Base-by-base conservation (phyloP, 2,888 invertebrate genomes). In the Andrena flavipes region DNA sequence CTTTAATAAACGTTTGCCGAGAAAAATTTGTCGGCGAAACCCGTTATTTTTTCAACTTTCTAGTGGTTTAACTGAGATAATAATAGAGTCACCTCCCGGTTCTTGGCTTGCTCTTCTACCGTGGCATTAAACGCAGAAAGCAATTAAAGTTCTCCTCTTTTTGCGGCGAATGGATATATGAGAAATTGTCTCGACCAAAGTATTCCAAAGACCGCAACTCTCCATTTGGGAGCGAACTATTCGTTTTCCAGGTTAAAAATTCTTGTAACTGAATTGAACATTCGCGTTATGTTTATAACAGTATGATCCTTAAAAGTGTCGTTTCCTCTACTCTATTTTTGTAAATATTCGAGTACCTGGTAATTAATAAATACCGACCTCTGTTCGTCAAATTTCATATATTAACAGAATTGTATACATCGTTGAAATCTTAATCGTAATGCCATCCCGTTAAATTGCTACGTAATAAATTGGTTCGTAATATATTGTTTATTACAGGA, bases 131-230 rank as follows among this genome's bases (percentile, higher is more conserved):
- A 81, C 69, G 64, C 42, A 56, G 64, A 69, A 73, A 73, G 73
- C 78, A 70, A 78, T 78, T 73, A 81, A 73, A 73, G 42, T 65
- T 73, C 69, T 73, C 48, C 64, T 60, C 64, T 65, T 81, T 76
- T 80, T 72, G 33, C 49, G 30, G n/a, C 13, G 64, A 51, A 59
- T 60, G 73, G 51, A 78, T 81, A 16, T 42, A 69, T 73, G 78
- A 81, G 64, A 73, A 65, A 73, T 78, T 73, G 73, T 73, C 26
- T 54, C 42, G n/a, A 49, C 65, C 72, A 68, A 54, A 56, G 56
- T 59, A 63, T 63, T 59, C 54, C 23, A 56, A 68, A 64, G 29
- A 23, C 35, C 26, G 23, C 33, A 13, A 29, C 16, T 59, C 54
- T 16, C 13, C 49, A 7, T 3, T 42, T 23, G 48, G 23, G 5